A percentile compares a stretch with the other conserved stretches of the same genome.
phyloP scores from a whole-genome alignment of 2,888 invertebrate species.

The Mythimna loreyi region DNA sequence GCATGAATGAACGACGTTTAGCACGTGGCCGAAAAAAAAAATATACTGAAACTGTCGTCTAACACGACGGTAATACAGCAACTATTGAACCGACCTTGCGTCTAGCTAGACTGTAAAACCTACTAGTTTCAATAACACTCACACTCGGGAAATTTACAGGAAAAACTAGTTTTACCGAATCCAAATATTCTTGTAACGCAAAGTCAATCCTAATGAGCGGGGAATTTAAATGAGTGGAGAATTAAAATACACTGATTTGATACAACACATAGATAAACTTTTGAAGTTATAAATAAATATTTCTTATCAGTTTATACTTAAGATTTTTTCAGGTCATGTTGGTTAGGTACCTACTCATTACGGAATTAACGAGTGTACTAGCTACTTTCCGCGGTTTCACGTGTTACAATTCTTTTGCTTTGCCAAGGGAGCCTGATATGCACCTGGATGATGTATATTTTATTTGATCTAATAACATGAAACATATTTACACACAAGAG shows the following conservation, averaged over 20 bases:
- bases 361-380: neutral
- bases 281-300: slow-evolving; percentile 30
- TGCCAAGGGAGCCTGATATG: neutral
- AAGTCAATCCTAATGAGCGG: neutral
- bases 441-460: no score
- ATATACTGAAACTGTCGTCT: slow-evolving; percentile 75
- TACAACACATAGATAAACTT: slow-evolving; percentile 13
- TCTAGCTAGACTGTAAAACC: slow-evolving; percentile 41
- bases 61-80: slow-evolving; percentile 52
- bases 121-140: slow-evolving; percentile 22
- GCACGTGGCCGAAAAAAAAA: slow-evolving; percentile 84
- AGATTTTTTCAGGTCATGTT: neutral
- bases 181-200: slow-evolving; percentile 4
- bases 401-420: neutral
- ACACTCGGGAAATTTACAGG: neutral
- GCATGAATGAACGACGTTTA: slow-evolving; percentile 85
- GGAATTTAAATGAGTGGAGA: slow-evolving; percentile 1
- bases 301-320: slow-evolving; percentile 22
- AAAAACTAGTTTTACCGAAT: slow-evolving; percentile 10
- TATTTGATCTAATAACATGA: no score
- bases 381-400: neutral
- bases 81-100: slow-evolving; percentile 54
- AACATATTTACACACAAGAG: no score
- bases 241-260: slow-evolving; percentile 11
- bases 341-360: neutral